A percentile compares a stretch with the other conserved stretches of the same genome.
These are phyloP conservation scores for Parascotia fuliginaria DNA, from an alignment of 2,888 invertebrate genomes.

Conservation along the genomic window DNA sequence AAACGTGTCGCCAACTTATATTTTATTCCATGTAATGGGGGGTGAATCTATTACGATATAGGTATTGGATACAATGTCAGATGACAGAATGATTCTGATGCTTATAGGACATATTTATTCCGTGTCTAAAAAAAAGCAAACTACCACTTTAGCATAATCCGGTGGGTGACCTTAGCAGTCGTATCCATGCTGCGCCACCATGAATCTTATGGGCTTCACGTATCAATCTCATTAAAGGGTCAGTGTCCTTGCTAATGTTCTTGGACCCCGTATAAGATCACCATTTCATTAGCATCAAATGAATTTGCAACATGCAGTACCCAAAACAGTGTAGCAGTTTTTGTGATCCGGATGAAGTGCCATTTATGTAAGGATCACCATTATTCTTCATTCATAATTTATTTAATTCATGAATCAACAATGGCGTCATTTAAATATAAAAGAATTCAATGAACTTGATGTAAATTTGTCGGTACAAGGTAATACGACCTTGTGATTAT, in stretches of 20 bases:
- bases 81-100: too few relatives aligned
- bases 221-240: not conserved
- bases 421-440: constrained; percentile 10
- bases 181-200: too few relatives aligned
- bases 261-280: not conserved
- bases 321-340: not conserved
- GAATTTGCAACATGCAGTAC: not conserved
- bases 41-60: too few relatives aligned
- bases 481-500: not conserved
- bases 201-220: too few relatives aligned
- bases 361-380: constrained; percentile 7
- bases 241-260: not conserved
- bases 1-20: too few relatives aligned
- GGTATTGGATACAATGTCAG: too few relatives aligned
- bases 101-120: too few relatives aligned
- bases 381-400: constrained; percentile 10
- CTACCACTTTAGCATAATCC: too few relatives aligned
- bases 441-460: constrained; percentile 11
- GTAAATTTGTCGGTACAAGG: not conserved
- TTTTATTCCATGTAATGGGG: too few relatives aligned
- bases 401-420: constrained; percentile 12
- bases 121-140: too few relatives aligned
- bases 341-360: not conserved
- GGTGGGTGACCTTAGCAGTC: too few relatives aligned
- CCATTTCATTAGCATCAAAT: constrained; percentile 3